Base-by-base conservation (phyloP, 2,888 invertebrate genomes). In the Pachydiplax longipennis region DNA sequence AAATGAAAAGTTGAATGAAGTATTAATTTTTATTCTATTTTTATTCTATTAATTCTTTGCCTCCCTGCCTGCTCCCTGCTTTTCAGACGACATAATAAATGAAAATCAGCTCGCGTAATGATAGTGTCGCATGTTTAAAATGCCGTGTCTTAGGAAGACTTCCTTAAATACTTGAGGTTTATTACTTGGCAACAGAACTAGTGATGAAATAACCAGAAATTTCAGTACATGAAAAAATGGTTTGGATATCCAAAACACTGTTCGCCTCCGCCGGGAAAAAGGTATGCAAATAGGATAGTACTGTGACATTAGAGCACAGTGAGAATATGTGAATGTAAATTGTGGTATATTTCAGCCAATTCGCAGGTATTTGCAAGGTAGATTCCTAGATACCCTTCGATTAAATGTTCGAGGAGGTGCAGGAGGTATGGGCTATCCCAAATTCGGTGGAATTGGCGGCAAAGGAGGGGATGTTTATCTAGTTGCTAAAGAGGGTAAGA, bases 371-470 rank as follows among this genome's bases (percentile, higher is more conserved):
- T 92, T 94, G 2, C 93, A 93, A 82, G 92, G 91, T 53, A 95
- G 95, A 92, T 98, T 98, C 93, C 93, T 98, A 73, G 99, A 99
- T 94, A 96, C 96, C 0, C 94, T 99, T 40, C 95, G 97, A 92
- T 93, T 99, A 73, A 95, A 96, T 92, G 97, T 98, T 0, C 96
- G 96, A 93, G 99, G 97, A 3, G 99, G 99, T 3, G 94, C 96
- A 40, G 99, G 99, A 15, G 97, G 97, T 61, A 95, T 95, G 93
- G 97, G 97, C 25, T 94, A 96, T 35, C 97, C 97, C 2, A 97
- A 97, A 93, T 98, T 96, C 94, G 99, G 99, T 2, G 99, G 98
- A 0, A 94, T 97, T 18, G 99, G 99, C 15, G 99, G 99, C 0
- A 96, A 97, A 93, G 99, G 99, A 80, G 99, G 99, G 2, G 96